Evolutionary conservation across 92 coral and sea anemone genomes (phyloP).

Genomic region (Umimayanthus chanpuru): DNA sequence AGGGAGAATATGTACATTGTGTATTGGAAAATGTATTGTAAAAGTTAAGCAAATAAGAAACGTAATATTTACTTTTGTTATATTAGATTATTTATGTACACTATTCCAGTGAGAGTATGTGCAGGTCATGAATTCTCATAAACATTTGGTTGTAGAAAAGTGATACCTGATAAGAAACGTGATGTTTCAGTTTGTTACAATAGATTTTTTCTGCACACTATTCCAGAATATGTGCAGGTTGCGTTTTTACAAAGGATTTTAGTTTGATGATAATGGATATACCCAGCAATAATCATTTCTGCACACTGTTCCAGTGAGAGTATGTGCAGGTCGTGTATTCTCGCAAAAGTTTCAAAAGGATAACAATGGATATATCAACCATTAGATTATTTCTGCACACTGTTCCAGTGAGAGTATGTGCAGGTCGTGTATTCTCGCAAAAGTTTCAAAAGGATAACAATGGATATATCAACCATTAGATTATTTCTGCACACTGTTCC

Average conservation of each 20-base stretch:
- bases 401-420: not conserved
- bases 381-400: not conserved
- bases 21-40: not conserved
- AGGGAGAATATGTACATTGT: constrained; percentile 5
- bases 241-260: not conserved
- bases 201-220: no score
- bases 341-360: not conserved
- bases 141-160: no score
- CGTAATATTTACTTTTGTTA: no score
- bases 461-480: no score
- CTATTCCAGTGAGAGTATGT: not conserved
- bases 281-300: no score
- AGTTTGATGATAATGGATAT: no score
- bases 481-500: no score
- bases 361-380: no score
- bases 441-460: not conserved
- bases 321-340: constrained; percentile 7
- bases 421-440: not conserved
- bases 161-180: not conserved
- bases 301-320: not conserved
- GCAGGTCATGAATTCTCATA: not conserved
- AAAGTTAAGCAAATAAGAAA: not conserved
- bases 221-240: not conserved
- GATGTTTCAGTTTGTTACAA: no score
- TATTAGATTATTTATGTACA: not conserved